A percentile compares a stretch with the other conserved stretches of the same genome.
phyloP scores from a whole-genome alignment of 2,797 vertebrate genomes.

The Danio aesculapii region DNA sequence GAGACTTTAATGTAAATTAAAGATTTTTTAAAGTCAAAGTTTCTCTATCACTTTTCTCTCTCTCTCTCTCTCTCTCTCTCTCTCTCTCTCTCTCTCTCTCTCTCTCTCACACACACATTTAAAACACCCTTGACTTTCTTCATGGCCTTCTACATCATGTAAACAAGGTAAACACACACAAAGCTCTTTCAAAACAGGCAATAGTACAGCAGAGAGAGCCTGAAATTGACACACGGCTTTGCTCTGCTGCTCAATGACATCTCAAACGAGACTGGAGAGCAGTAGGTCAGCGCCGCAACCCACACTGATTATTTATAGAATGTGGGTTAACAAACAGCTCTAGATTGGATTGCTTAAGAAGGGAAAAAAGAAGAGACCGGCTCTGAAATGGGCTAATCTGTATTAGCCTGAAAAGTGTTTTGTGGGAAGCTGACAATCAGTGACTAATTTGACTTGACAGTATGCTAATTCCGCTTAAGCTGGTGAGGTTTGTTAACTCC shows the following conservation, averaged over 20 bases:
- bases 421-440: constrained; percentile 67
- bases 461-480: constrained; percentile 65
- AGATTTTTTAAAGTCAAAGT: too few relatives aligned
- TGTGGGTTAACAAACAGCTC: constrained; percentile 72
- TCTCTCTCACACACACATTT: not conserved
- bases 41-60: too few relatives aligned
- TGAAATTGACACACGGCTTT: constrained; percentile 6
- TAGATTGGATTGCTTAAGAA: constrained; percentile 51
- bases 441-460: constrained; percentile 65
- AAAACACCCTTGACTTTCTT: not conserved
- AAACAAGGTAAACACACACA: not conserved
- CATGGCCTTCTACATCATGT: not conserved
- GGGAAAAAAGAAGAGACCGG: constrained; percentile 58
- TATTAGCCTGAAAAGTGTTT: constrained; percentile 77
- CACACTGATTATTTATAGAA: constrained; percentile 59
- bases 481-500: constrained; percentile 53
- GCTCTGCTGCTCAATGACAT: constrained; percentile 26
- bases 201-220: not conserved
- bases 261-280: constrained; percentile 18
- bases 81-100: too few relatives aligned
- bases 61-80: not conserved
- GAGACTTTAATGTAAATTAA: too few relatives aligned
- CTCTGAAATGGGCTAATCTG: constrained; percentile 76
- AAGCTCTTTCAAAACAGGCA: constrained; percentile 7
- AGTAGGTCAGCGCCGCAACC: constrained; percentile 6